Evolutionary conservation across 2,888 invertebrate genomes (phyloP).

Genomic region (Heliconius ismenius): DNA sequence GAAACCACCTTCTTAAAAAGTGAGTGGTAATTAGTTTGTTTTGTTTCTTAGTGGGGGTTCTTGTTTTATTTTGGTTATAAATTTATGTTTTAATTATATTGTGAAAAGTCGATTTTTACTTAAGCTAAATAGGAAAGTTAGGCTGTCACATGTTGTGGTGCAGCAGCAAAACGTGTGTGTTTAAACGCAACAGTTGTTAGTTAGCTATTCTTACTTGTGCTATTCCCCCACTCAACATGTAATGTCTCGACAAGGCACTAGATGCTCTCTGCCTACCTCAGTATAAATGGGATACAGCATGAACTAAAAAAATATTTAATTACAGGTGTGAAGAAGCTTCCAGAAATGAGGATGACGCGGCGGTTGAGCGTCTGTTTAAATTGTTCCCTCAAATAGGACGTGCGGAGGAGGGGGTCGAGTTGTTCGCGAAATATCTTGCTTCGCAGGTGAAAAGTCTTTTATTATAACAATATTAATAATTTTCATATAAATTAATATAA

Average conservation of each 20-base stretch:
- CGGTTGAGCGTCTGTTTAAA: constrained; percentile 97
- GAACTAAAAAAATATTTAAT: not conserved
- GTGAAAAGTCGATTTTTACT: too few relatives aligned
- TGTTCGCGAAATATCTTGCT: constrained; percentile 93
- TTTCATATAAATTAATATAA: not conserved
- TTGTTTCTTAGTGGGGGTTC: too few relatives aligned
- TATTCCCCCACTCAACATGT: too few relatives aligned
- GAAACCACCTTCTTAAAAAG: constrained; percentile 69
- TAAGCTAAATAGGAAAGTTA: too few relatives aligned
- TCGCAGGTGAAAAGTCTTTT: constrained; percentile 81
- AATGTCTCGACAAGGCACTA: too few relatives aligned
- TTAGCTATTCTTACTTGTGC: too few relatives aligned
- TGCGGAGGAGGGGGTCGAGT: constrained; percentile 93
- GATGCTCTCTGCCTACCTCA: too few relatives aligned
- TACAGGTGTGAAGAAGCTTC: constrained; percentile 95
- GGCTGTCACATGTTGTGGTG: too few relatives aligned
- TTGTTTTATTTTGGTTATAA: too few relatives aligned
- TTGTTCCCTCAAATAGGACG: constrained; percentile 97
- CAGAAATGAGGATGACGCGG: constrained; percentile 91
- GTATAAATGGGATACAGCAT: too few relatives aligned
- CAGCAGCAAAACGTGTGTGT: not conserved
- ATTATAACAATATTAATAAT: not conserved
- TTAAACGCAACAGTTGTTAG: not conserved
- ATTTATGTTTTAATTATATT: too few relatives aligned
- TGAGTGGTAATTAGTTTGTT: constrained; percentile 43